Evolutionary conservation across 2,888 invertebrate genomes (phyloP).

Genomic region (Andrena minutula): DNA sequence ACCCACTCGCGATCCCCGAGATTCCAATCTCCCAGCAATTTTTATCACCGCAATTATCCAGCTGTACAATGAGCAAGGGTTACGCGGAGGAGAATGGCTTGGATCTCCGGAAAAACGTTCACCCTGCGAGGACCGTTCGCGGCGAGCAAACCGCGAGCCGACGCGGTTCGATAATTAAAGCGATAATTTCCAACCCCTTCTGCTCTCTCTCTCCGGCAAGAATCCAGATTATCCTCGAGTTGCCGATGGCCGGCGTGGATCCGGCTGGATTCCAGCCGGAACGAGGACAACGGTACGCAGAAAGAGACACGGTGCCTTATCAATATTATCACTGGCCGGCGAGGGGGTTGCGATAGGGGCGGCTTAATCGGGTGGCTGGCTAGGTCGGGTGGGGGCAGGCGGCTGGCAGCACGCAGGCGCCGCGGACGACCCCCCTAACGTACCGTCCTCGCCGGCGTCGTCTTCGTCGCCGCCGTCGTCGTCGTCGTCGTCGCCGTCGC

Average conservation of each 20-base stretch:
- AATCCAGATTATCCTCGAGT: conserved; percentile 34
- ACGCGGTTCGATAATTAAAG: conserved; percentile 10
- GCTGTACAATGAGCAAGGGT: too few species aligned
- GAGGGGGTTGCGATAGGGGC: conserved; percentile 59
- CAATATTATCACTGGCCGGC: conserved; percentile 74
- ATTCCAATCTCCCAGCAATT: too few species aligned
- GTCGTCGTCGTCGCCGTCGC: conserved; percentile 71
- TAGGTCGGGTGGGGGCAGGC: conserved; percentile 50
- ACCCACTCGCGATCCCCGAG: too few species aligned
- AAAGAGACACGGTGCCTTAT: conserved; percentile 69
- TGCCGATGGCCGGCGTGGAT: neutral
- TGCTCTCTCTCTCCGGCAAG: neutral
- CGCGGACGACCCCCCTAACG: conserved; percentile 58
- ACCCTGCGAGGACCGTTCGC: too few species aligned
- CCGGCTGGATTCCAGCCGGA: conserved; percentile 29
- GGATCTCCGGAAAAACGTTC: too few species aligned
- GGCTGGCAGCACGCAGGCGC: conserved; percentile 74
- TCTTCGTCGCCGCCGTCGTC: conserved; percentile 62
- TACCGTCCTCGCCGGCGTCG: conserved; percentile 66
- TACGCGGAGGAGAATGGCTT: too few species aligned
- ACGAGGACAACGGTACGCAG: conserved; percentile 38
- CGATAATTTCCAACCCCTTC: conserved; percentile 13
- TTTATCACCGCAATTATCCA: too few species aligned
- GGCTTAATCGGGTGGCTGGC: conserved; percentile 62
- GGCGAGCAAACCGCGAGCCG: neutral